Evolutionary conservation across 2,888 invertebrate species (phyloP).

Genomic region (Spatulosminthurus flaviceps): DNA sequence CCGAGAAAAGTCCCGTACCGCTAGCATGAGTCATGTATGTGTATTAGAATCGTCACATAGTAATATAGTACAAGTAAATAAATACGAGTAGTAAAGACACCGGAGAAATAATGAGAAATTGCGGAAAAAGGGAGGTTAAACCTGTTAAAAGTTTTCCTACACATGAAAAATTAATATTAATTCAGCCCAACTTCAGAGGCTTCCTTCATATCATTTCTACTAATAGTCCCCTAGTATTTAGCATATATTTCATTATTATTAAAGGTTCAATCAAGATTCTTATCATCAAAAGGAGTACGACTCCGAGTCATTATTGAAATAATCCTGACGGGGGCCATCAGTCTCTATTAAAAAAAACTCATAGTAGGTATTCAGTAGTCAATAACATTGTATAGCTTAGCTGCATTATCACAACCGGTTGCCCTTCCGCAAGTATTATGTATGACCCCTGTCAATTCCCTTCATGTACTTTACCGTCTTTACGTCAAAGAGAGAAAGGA

Average conservation of each 20-base stretch:
- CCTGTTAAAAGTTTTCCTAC: conserved; percentile 51
- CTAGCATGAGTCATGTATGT: no score
- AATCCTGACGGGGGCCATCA: no score
- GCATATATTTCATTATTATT: neutral
- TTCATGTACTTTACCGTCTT: conserved; percentile 41
- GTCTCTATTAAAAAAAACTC: no score
- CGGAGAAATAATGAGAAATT: no score
- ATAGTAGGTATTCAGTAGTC: no score
- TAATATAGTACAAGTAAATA: neutral
- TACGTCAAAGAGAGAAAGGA: conserved; percentile 7
- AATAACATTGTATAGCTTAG: neutral
- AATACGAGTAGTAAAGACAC: neutral
- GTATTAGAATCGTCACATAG: no score
- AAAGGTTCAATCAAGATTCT: no score
- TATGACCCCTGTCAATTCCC: conserved; percentile 39
- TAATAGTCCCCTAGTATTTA: neutral
- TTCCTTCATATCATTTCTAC: conserved; percentile 22
- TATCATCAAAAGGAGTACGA: no score
- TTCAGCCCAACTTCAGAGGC: conserved; percentile 51
- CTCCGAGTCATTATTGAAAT: no score
- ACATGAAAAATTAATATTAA: no score
- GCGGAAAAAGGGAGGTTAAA: conserved; percentile 55
- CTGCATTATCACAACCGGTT: conserved; percentile 1
- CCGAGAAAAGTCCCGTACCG: no score
- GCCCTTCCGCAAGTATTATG: neutral